Evolutionary conservation across 2,888 invertebrate genomes (phyloP).

Genomic region (Tetanocera ferruginea): DNA sequence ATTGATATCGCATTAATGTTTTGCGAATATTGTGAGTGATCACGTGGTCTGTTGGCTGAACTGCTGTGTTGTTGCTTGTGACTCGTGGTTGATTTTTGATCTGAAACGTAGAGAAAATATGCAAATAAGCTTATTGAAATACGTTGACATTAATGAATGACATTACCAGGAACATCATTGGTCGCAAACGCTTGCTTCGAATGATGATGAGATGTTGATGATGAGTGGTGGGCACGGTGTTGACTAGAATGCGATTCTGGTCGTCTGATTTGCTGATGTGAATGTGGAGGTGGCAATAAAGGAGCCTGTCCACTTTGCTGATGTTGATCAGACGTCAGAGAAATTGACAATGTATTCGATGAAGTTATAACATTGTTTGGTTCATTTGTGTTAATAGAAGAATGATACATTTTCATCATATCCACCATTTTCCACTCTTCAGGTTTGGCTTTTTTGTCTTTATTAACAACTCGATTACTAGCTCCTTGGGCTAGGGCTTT

Average conservation of each 20-base stretch:
- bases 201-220: conserved; percentile 63
- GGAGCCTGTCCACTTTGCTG: conserved; percentile 43
- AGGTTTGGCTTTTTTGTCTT: conserved; percentile 61
- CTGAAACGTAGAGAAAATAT: conserved; percentile 47
- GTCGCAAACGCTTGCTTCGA: conserved; percentile 62
- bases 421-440: conserved; percentile 68
- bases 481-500: conserved; percentile 69
- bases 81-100: conserved; percentile 56
- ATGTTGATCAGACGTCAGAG: conserved; percentile 30
- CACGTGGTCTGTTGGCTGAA: conserved; percentile 56
- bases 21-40: conserved; percentile 53
- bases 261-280: conserved; percentile 58
- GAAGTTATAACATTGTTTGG: conserved; percentile 23
- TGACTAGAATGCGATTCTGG: conserved; percentile 62
- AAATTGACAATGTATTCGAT: conserved; percentile 10
- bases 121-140: background rate
- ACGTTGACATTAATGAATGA: background rate
- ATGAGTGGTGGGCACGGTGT: conserved; percentile 63
- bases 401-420: conserved; percentile 68
- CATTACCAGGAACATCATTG: conserved; percentile 61
- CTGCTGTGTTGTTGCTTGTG: conserved; percentile 50
- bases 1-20: conserved; percentile 40
- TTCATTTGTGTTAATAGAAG: conserved; percentile 62
- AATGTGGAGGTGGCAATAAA: conserved; percentile 61
- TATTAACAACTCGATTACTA: conserved; percentile 64